Conservation (phyloP, 2,113 vertebrate species). For the Panurus biarmicus region DNA sequence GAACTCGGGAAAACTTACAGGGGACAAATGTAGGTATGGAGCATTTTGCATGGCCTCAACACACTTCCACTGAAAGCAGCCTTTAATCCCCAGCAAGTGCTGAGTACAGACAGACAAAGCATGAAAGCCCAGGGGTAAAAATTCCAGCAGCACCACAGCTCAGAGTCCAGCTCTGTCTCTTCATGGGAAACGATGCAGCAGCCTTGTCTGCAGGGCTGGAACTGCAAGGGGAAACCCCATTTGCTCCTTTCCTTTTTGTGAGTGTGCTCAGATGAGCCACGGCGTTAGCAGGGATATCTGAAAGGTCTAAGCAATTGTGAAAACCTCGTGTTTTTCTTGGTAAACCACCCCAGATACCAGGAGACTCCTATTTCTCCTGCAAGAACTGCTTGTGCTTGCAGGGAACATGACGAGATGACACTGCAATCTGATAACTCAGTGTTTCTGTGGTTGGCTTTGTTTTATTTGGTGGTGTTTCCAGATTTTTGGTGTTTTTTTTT, state of each 20-base stretch:
- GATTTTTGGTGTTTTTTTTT: too few relatives aligned
- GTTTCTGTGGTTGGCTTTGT: background rate
- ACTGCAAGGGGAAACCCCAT: background rate
- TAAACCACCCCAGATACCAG: background rate
- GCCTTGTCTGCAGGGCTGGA: background rate
- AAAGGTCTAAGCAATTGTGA: background rate
- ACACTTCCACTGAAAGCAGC: background rate
- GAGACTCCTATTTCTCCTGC: background rate
- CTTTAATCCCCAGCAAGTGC: background rate
- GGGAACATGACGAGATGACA: background rate
- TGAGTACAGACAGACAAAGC: background rate
- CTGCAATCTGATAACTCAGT: constrained; percentile 47
- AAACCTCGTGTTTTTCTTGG: background rate
- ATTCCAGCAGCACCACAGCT: background rate
- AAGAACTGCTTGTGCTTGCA: background rate
- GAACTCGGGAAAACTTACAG: background rate
- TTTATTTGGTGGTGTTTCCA: background rate
- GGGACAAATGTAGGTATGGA: background rate
- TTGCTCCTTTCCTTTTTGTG: background rate
- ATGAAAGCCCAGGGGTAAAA: background rate
- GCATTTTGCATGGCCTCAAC: background rate
- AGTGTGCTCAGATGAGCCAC: background rate
- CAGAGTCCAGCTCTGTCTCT: background rate
- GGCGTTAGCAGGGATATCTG: background rate
- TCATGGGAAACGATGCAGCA: background rate